Conservation (phyloP, 2,797 vertebrate genomes). For the Micrastur ruficollis region DNA sequence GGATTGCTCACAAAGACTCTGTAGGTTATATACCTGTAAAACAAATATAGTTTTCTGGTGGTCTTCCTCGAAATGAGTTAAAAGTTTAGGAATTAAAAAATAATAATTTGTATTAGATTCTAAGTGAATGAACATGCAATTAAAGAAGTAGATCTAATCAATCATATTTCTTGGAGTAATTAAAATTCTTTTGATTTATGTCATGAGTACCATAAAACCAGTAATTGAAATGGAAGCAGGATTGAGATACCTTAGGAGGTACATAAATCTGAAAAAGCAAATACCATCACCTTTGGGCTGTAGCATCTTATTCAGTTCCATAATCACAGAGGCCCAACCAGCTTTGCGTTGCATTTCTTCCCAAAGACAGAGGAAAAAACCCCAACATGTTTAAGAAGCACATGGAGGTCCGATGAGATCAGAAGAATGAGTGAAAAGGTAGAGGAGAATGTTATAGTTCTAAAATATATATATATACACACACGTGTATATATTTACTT, state of each 20-base stretch:
- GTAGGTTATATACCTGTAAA: neutral
- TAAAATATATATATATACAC: neutral
- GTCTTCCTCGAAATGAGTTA: neutral
- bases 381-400: neutral
- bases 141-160: conserved; percentile 1
- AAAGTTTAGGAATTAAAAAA: neutral
- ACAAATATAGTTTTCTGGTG: neutral
- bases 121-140: conserved; percentile 21
- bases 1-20: neutral
- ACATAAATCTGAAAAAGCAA: neutral
- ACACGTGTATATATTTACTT: neutral
- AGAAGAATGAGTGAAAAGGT: neutral
- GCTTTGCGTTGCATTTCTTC: neutral
- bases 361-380: neutral
- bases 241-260: neutral
- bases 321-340: neutral
- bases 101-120: neutral
- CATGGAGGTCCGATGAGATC: neutral
- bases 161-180: neutral
- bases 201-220: neutral
- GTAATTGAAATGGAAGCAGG: neutral
- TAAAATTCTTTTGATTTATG: conserved; percentile 38
- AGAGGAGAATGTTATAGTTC: neutral
- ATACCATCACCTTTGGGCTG: neutral
- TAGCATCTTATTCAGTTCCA: neutral